Evolutionary conservation across 2,797 vertebrate species (phyloP).

Genomic region (Poeciliopsis turneri): DNA sequence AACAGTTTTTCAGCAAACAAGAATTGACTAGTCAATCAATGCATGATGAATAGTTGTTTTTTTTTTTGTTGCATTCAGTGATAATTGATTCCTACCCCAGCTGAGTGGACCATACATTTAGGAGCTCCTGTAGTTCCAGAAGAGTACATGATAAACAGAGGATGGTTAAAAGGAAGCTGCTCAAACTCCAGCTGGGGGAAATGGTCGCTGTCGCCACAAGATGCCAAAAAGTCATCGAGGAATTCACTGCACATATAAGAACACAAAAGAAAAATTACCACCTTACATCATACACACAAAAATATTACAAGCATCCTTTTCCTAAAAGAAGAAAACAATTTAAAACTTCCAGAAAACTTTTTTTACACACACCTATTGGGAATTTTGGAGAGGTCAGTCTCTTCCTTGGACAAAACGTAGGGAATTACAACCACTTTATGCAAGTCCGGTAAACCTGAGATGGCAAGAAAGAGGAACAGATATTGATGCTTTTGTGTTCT

Average conservation of each 20-base stretch:
- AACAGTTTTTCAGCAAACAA: constrained; percentile 7
- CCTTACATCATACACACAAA: no score
- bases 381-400: constrained; percentile 90
- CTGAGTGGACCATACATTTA: constrained; percentile 98
- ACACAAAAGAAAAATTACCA: not conserved
- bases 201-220: constrained; percentile 83
- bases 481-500: constrained; percentile 2
- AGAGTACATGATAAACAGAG: constrained; percentile 95
- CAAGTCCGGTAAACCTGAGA: constrained; percentile 90
- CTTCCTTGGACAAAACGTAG: constrained; percentile 84
- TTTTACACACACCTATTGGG: constrained; percentile 85
- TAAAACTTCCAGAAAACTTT: not conserved
- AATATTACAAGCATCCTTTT: not conserved
- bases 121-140: constrained; percentile 96
- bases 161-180: constrained; percentile 93
- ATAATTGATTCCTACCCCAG: constrained; percentile 85
- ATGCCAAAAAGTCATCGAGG: constrained; percentile 90
- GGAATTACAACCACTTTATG: constrained; percentile 92
- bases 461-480: not conserved
- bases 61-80: not conserved
- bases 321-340: not conserved
- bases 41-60: not conserved
- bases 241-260: constrained; percentile 80
- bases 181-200: constrained; percentile 96
- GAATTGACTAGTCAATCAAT: not conserved